These are phyloP conservation scores for Laupala kohalensis DNA, from an alignment of 1,140 invertebrate species.

Conservation along the genomic window DNA sequence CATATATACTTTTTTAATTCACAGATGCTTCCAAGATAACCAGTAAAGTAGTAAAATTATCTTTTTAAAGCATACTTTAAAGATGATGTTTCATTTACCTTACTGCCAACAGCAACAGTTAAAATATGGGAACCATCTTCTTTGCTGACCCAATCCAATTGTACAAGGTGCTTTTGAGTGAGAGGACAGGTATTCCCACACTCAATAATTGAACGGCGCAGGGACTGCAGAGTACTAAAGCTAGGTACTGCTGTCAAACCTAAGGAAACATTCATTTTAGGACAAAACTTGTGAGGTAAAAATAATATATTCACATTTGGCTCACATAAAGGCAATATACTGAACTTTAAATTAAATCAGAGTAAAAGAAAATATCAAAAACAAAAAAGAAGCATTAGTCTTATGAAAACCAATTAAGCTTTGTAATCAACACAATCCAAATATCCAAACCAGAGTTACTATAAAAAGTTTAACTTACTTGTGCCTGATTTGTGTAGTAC, in stretches of 20 bases:
- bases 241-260: slow-evolving; percentile 78
- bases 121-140: slow-evolving; percentile 97
- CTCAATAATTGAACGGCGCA: slow-evolving; percentile 78
- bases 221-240: slow-evolving; percentile 79
- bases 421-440: no score
- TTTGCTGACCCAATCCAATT: slow-evolving; percentile 97
- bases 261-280: no score
- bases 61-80: background rate
- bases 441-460: no score
- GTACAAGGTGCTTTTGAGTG: slow-evolving; percentile 65
- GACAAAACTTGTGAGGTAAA: background rate
- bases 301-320: background rate
- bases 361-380: no score
- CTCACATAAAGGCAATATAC: no score
- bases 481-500: slow-evolving; percentile 9
- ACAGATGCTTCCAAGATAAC: no score
- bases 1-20: no score
- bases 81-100: slow-evolving; percentile 29
- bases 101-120: slow-evolving; percentile 90
- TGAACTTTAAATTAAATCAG: background rate
- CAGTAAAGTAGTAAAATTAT: background rate
- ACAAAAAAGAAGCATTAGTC: no score
- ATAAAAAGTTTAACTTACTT: no score
- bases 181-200: slow-evolving; percentile 79
- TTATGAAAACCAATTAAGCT: no score